These are phyloP conservation scores for Hypomesus transpacificus DNA, from an alignment of 2,113 vertebrate species.

Conservation along the genomic window DNA sequence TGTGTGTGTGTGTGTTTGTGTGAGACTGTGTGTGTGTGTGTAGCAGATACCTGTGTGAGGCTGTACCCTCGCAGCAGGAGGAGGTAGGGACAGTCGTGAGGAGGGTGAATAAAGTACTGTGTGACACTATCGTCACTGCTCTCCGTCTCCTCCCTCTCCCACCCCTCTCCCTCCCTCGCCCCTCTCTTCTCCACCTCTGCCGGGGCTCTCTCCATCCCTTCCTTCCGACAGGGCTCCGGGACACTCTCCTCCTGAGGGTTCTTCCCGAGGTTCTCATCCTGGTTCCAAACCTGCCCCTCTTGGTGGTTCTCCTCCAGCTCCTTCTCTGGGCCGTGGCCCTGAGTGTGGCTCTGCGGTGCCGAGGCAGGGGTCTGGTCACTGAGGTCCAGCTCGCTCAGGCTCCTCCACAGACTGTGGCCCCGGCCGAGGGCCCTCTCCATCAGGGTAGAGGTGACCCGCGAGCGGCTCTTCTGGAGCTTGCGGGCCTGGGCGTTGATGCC, in stretches of 20 bases:
- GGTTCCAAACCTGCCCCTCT: background rate
- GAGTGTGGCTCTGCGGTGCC: background rate
- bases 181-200: background rate
- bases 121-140: constrained; percentile 72
- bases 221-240: too few species aligned
- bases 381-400: constrained; percentile 72
- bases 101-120: constrained; percentile 78
- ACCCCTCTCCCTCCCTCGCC: constrained; percentile 52
- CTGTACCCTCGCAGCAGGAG: constrained; percentile 76
- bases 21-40: background rate
- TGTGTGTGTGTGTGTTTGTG: background rate
- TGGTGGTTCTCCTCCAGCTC: constrained; percentile 20
- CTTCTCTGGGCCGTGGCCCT: background rate
- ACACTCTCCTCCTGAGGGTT: constrained; percentile 1
- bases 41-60: constrained; percentile 67
- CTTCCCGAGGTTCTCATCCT: constrained; percentile 27
- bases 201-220: constrained; percentile 33
- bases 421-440: constrained; percentile 40
- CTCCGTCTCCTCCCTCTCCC: constrained; percentile 74
- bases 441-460: constrained; percentile 70
- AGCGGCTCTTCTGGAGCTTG: constrained; percentile 76
- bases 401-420: constrained; percentile 62
- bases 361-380: constrained; percentile 31
- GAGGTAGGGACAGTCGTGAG: constrained; percentile 75
- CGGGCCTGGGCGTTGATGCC: constrained; percentile 82